phyloP scores from a whole-genome alignment of 2,888 invertebrate species.

The Bellardia bayeri region DNA sequence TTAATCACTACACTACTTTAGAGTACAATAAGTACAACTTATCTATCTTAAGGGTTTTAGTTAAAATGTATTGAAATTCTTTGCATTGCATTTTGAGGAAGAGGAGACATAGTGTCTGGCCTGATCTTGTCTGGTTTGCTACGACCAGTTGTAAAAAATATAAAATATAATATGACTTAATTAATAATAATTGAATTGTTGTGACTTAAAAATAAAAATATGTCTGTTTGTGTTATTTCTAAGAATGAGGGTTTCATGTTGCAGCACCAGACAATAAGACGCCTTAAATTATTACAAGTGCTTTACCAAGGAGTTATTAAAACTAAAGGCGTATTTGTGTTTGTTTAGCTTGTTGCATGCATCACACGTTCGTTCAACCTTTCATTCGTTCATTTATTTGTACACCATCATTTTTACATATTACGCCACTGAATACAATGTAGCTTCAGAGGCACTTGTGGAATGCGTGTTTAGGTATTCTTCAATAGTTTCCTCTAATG shows the following conservation, averaged over 20 bases:
- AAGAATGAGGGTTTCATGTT: constrained; percentile 75
- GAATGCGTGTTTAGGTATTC: constrained; percentile 83
- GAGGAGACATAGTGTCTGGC: constrained; percentile 56
- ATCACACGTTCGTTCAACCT: background rate
- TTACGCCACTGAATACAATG: constrained; percentile 69
- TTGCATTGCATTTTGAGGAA: constrained; percentile 8
- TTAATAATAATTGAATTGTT: constrained; percentile 79
- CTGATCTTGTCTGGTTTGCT: background rate
- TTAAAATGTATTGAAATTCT: constrained; percentile 27
- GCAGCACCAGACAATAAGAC: constrained; percentile 68
- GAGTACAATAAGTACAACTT: background rate
- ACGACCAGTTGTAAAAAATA: constrained; percentile 22
- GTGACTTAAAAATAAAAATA: constrained; percentile 74
- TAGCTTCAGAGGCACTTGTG: constrained; percentile 77
- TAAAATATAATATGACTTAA: constrained; percentile 66
- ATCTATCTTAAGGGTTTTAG: constrained; percentile 21
- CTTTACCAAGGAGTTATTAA: background rate
- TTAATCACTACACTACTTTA: constrained; percentile 37
- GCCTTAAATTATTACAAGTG: constrained; percentile 60
- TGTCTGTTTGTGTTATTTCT: constrained; percentile 73
- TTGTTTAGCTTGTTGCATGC: background rate
- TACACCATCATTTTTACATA: background rate
- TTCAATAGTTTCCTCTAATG: constrained; percentile 78
- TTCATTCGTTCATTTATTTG: background rate
- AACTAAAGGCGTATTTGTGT: constrained; percentile 24